phyloP scores from a whole-genome alignment of 2,797 vertebrate species.

The Lemur catta region DNA sequence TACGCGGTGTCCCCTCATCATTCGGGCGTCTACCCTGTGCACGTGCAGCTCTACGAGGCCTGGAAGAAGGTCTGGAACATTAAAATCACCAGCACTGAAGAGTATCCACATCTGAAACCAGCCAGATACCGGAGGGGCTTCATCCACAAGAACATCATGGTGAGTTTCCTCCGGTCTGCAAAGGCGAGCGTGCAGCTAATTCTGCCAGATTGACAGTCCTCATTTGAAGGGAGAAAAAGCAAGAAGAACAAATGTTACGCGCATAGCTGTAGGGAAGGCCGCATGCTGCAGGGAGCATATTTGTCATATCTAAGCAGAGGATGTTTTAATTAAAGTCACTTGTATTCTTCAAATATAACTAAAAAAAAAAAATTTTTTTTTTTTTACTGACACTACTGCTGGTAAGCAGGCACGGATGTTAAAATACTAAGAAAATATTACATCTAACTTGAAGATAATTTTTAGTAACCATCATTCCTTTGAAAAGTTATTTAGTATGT shows the following conservation, averaged over 20 bases:
- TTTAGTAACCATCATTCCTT: constrained; percentile 14
- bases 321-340: background rate
- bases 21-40: constrained; percentile 91
- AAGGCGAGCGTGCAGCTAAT: background rate
- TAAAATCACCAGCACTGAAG: constrained; percentile 88
- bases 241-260: background rate
- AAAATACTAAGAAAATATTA: background rate
- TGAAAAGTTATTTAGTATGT: background rate
- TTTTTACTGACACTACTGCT: background rate
- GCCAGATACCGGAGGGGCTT: constrained; percentile 86
- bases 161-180: constrained; percentile 75
- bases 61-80: constrained; percentile 90
- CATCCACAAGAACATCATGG: constrained; percentile 88
- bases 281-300: background rate
- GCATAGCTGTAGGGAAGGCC: background rate
- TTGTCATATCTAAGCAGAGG: background rate
- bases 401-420: background rate
- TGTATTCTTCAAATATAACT: background rate
- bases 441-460: background rate
- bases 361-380: background rate
- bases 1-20: constrained; percentile 98
- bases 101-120: constrained; percentile 88
- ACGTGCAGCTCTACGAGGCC: constrained; percentile 87
- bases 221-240: background rate
- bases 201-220: background rate